Evolutionary conservation across 2,888 invertebrate species (phyloP), one percentile per base, ranked within the genome.

Genomic region (Zhuqinia jingwanae): DNA sequence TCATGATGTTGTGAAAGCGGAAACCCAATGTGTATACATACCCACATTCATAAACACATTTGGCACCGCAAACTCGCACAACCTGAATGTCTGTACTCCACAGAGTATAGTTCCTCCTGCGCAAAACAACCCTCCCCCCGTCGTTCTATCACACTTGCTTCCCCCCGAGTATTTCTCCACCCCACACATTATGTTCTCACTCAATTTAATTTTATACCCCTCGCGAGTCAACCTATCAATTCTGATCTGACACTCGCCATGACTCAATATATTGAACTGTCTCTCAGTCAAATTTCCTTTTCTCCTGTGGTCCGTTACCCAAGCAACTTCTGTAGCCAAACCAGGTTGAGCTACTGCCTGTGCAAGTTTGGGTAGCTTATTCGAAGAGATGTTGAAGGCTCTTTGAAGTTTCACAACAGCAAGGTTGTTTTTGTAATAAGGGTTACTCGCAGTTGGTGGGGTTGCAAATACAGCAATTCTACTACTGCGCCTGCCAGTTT

Each of bases 141-240:
- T 13, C 17, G 76, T 77, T 42, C 84, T 76, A 56, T 84, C 77
- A 30, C 84, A 84, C 1, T 17, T 2, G 0, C 65, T 68, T 10
- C 84, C 84, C 6, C 84, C 84, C 0, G 84, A 76, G 20, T 53
- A 77, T 5, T 13, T 53, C 47, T 84, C 84, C 36, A 84, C 77
- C 5, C 76, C 84, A 36, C 83, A 83, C 5, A 83, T 1, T 25
- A 76, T 15, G 8, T 50, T 50, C 0, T 25, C 30, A 58, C 45
- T 63, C 0, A 60, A 1, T 11, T n/a, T 8, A 8, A 47, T 5
- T 25, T 53, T 58, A n/a, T 42, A n/a, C 1, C 10, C 15, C 0
- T 56, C 1, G 11, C 1, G 8, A 5, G 2, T 11, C 53, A 75
- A 22, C 22, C 73, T 50, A 53, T 75, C 53, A 20, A 85, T 22